phyloP scores from a whole-genome alignment of 1,140 invertebrate genomes.

The Zophobas atratus region DNA sequence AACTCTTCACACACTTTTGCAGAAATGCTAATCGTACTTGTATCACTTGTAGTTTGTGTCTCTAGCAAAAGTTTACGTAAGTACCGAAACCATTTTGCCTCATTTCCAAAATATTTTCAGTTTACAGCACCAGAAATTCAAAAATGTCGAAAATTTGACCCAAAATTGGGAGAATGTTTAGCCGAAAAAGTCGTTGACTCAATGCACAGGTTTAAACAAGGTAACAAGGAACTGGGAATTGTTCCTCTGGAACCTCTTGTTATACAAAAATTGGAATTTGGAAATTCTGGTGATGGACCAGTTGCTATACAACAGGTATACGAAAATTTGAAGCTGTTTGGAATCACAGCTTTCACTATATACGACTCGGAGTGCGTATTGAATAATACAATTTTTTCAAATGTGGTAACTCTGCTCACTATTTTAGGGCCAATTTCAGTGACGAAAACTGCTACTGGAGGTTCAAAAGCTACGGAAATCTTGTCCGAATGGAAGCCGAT shows the following conservation, averaged over 20 bases:
- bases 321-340: not conserved
- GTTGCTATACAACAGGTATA: slow-evolving; percentile 11
- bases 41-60: too few species aligned
- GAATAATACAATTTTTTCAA: not conserved
- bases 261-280: slow-evolving; percentile 15
- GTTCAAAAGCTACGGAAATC: not conserved
- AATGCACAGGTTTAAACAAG: not conserved
- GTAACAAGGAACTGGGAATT: slow-evolving; percentile 16
- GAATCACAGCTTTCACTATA: not conserved
- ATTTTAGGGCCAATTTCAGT: not conserved
- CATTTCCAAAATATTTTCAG: not conserved
- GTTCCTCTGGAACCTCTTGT: not conserved
- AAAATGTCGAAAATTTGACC: not conserved
- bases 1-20: too few species aligned
- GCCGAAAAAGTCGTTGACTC: not conserved
- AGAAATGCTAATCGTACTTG: too few species aligned
- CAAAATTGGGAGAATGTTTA: not conserved
- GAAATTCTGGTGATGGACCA: not conserved
- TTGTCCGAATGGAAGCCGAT: slow-evolving; percentile 35
- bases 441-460: slow-evolving; percentile 16
- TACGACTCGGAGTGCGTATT: slow-evolving; percentile 2
- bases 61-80: too few species aligned
- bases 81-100: not conserved
- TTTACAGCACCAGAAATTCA: not conserved
- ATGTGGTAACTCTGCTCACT: not conserved